Evolutionary conservation across 2,797 vertebrate genomes (phyloP).

Genomic region (Masticophis lateralis): DNA sequence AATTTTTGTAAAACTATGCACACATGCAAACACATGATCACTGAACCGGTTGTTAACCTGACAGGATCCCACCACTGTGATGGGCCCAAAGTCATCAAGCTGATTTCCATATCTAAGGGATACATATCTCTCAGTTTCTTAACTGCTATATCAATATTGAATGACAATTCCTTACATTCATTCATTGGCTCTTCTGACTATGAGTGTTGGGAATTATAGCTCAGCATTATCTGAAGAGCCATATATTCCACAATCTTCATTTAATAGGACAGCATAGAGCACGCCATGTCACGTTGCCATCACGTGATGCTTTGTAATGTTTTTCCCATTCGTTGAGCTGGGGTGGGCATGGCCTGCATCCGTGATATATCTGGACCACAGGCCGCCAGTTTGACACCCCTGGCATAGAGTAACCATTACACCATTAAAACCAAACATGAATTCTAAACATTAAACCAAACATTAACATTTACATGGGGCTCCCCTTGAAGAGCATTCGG

Average conservation of each 20-base stretch:
- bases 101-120: neutral
- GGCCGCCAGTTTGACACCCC: no score
- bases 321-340: no score
- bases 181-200: neutral
- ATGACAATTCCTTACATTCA: neutral
- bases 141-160: neutral
- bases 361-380: no score
- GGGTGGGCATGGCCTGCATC: no score
- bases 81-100: neutral
- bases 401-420: neutral
- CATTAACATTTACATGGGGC: no score
- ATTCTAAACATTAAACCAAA: no score
- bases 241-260: neutral
- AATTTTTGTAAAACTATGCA: no score
- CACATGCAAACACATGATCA: fast-evolving
- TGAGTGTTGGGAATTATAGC: neutral
- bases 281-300: no score
- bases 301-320: no score
- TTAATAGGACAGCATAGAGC: neutral
- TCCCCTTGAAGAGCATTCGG: no score
- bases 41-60: no score
- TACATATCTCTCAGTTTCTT: neutral
- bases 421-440: neutral
- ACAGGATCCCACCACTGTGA: no score
- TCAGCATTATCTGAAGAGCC: neutral